phyloP scores from a whole-genome alignment of 2,888 invertebrate genomes.

The Brachyopa scutellaris region DNA sequence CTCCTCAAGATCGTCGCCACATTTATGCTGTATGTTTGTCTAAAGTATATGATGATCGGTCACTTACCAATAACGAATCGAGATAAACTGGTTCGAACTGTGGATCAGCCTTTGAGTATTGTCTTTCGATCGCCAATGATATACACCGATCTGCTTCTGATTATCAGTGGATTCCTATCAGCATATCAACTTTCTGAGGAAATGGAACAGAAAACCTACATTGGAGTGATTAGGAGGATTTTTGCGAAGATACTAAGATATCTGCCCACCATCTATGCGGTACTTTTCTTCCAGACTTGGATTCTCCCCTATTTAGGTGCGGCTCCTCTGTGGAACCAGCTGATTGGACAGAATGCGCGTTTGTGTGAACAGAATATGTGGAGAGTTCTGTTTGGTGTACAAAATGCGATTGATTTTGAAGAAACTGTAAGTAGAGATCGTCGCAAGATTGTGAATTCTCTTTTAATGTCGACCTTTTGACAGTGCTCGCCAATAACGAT shows the following conservation, averaged over 20 bases:
- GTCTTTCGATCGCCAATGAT: conserved; percentile 85
- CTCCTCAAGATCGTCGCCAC: conserved; percentile 87
- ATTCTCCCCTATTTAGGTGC: conserved; percentile 85
- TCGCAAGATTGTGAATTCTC: background rate
- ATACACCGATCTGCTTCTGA: conserved; percentile 86
- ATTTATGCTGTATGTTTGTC: conserved; percentile 85
- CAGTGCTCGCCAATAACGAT: conserved; percentile 91
- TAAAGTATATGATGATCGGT: conserved; percentile 86
- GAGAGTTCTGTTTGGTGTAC: conserved; percentile 87
- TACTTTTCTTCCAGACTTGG: conserved; percentile 87
- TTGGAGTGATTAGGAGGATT: conserved; percentile 84
- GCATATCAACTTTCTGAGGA: conserved; percentile 85
- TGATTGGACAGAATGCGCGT: conserved; percentile 85
- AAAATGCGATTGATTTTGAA: conserved; percentile 87
- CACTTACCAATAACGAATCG: conserved; percentile 86
- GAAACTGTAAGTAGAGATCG: conserved; percentile 84
- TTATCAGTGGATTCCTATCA: conserved; percentile 86
- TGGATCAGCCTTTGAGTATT: conserved; percentile 84
- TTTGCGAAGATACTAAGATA: conserved; percentile 86
- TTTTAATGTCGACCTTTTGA: conserved; percentile 67
- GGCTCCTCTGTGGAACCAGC: conserved; percentile 87
- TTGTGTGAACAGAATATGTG: conserved; percentile 87
- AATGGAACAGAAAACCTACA: conserved; percentile 82
- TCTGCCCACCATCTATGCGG: conserved; percentile 85
- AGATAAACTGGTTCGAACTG: conserved; percentile 80